Evolutionary conservation across 2,113 vertebrate species (phyloP).

Genomic region (Pagrus major): DNA sequence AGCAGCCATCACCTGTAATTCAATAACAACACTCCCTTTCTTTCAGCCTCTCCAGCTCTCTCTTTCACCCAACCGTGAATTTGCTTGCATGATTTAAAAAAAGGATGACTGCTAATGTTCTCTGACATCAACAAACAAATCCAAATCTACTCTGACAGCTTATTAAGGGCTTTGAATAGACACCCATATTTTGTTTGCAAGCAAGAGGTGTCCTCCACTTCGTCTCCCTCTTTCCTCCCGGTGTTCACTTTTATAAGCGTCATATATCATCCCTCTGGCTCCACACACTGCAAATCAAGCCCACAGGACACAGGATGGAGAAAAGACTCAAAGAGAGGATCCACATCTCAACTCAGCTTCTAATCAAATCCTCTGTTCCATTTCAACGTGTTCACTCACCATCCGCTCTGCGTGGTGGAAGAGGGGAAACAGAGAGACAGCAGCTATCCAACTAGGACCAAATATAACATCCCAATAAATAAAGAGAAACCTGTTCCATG

Average conservation of each 20-base stretch:
- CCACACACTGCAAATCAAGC: constrained; percentile 26
- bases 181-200: constrained; percentile 26
- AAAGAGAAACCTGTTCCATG: background rate
- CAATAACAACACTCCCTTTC: constrained; percentile 73
- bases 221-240: background rate
- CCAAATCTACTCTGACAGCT: constrained; percentile 44
- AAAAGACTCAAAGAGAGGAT: constrained; percentile 28
- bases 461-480: background rate
- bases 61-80: constrained; percentile 41
- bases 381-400: constrained; percentile 1
- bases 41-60: constrained; percentile 46
- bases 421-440: background rate
- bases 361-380: constrained; percentile 63
- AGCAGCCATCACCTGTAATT: constrained; percentile 81
- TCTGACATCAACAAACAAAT: constrained; percentile 44
- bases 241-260: constrained; percentile 18
- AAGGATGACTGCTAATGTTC: constrained; percentile 37
- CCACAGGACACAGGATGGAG: constrained; percentile 37
- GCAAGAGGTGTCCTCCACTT: constrained; percentile 17
- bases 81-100: constrained; percentile 32
- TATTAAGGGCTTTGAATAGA: constrained; percentile 25
- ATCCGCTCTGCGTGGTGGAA: background rate
- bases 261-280: constrained; percentile 35
- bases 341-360: constrained; percentile 36
- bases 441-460: background rate